These are phyloP conservation scores for Pseudotriccus pelzelni DNA, from an alignment of 2,797 vertebrate species.

Conservation along the genomic window DNA sequence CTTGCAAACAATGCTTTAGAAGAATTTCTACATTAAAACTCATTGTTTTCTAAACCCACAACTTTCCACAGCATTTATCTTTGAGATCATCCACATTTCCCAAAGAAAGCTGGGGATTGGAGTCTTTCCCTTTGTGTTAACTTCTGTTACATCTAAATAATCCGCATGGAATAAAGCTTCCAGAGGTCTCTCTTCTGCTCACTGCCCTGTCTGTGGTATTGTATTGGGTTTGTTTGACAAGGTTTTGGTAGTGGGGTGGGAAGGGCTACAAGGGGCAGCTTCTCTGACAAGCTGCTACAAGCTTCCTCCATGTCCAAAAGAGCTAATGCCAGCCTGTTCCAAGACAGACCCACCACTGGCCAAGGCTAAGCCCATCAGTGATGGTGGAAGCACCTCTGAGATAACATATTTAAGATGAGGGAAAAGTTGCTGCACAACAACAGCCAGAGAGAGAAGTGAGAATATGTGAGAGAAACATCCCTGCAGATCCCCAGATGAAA, in stretches of 20 bases:
- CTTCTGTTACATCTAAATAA: background rate
- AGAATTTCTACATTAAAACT: background rate
- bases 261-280: background rate
- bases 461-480: background rate
- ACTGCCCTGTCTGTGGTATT: background rate
- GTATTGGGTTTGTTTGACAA: fast-evolving
- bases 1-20: background rate
- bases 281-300: background rate
- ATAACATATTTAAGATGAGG: background rate
- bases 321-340: background rate
- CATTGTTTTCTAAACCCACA: background rate
- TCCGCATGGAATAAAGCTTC: background rate
- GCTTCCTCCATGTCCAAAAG: background rate
- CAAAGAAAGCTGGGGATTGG: background rate
- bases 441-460: background rate
- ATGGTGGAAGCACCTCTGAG: background rate
- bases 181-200: background rate
- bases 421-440: background rate
- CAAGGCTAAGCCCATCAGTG: too few species aligned
- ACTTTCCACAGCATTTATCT: background rate
- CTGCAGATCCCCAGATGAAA: background rate
- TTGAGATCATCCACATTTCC: background rate
- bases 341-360: background rate
- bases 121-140: background rate
- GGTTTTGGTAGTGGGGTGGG: background rate